Evolutionary conservation across 2,113 vertebrate species (phyloP), one percentile per base, ranked within the genome.

Genomic region (Psophia crepitans): DNA sequence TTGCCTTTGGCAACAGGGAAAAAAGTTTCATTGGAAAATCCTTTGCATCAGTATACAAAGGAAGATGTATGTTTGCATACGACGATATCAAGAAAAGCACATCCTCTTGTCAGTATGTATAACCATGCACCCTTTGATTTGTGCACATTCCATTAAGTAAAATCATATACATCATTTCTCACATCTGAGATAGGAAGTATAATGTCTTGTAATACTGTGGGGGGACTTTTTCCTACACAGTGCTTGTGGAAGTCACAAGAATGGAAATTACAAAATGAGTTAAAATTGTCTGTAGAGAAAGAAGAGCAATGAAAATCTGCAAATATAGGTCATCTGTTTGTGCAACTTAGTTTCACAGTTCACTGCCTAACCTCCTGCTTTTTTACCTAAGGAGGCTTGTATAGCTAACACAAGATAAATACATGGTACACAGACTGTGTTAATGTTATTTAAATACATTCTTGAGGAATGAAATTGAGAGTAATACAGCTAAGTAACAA

Each of bases 241-340:
- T 39, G 35, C 28, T 75, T 8, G 9, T 84, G 84, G 39, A 73
- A 87, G 32, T 93, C 53, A 69, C 33, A 44, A 24, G 69, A 26
- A n/a, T 77, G 32, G 58, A 89, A 93, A 86, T 63, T 54, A 77
- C 15, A 1, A 2, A 74, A 65, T n/a, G 46, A 28, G 11, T 83
- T 93, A 58, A 77, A 77, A 77, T 82, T 68, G 54, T 54, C 35
- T 54, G 27, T 74, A 58, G 41, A 70, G 48, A 82, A 95, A 74
- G 49, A 87, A 58, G 22, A n/a, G 37, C 26, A 83, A 69, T 33
- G 11, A 94, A 77, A 14, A 35, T 14, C 73, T 95, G n/a, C 44
- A 94, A 95, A 94, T 91, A 39, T 74, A 70, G 49, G 82, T 88
- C 70, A 96, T n/a, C 37, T 94, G 74, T 93, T 94, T 92, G 63